Conservation (phyloP, 2,888 invertebrate species). For the Lepetodrilus schrolli region DNA sequence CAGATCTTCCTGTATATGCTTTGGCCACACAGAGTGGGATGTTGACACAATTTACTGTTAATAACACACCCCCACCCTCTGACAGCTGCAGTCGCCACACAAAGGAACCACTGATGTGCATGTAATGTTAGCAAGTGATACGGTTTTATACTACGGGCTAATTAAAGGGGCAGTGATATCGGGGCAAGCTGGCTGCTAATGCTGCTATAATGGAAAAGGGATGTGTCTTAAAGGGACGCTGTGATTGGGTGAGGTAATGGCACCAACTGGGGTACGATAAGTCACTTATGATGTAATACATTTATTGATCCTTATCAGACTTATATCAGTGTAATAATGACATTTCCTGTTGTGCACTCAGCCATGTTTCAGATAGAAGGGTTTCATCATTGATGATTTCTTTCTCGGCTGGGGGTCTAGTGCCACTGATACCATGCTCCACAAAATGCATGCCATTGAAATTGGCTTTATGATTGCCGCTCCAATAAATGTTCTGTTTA, state of each 20-base stretch:
- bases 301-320: slow-evolving; percentile 11
- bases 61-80: too few species aligned
- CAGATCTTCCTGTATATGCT: too few species aligned
- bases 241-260: background rate
- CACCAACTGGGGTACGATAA: background rate
- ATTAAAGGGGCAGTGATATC: background rate
- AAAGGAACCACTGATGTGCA: too few species aligned
- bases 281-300: slow-evolving; percentile 25
- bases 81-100: too few species aligned
- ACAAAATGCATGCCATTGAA: too few species aligned
- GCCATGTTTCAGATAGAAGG: background rate
- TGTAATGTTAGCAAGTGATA: too few species aligned
- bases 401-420: too few species aligned
- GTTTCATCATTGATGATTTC: background rate
- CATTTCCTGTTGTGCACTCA: slow-evolving; percentile 3
- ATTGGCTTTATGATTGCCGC: too few species aligned
- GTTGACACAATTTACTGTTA: too few species aligned
- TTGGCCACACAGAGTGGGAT: too few species aligned
- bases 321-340: slow-evolving; percentile 7
- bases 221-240: background rate
- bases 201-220: slow-evolving; percentile 11
- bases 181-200: background rate
- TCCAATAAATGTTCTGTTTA: too few species aligned
- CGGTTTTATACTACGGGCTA: background rate
- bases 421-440: too few species aligned